phyloP scores from a whole-genome alignment of 2,113 vertebrate species.

The Bubalus kerabau region DNA sequence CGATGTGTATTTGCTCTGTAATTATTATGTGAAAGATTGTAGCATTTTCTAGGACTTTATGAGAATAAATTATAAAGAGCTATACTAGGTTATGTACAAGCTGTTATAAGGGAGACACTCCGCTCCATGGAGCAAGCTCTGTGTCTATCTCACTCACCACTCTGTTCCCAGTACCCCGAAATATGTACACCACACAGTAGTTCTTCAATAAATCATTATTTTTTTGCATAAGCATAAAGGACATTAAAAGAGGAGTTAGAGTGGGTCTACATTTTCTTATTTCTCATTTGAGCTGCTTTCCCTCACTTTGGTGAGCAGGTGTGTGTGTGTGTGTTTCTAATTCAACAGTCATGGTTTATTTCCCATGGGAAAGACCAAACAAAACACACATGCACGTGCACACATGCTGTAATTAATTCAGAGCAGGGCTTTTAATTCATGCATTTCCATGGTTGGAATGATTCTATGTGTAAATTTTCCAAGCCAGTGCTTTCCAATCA shows the following conservation, averaged over 20 bases:
- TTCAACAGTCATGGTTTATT: neutral
- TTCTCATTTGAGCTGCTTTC: neutral
- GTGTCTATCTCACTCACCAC: accelerated
- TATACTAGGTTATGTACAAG: neutral
- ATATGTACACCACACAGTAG: neutral
- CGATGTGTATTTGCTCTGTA: neutral
- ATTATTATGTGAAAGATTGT: neutral
- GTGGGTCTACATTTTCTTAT: neutral
- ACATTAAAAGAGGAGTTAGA: neutral
- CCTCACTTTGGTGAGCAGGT: neutral
- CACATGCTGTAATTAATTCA: conserved; percentile 14
- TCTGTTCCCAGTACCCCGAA: neutral
- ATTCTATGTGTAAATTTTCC: conserved; percentile 41
- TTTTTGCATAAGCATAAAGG: neutral
- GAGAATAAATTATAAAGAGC: neutral
- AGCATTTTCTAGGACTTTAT: neutral
- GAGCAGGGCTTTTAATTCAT: neutral
- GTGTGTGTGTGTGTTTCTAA: neutral
- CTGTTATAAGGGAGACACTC: neutral
- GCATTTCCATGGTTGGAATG: neutral
- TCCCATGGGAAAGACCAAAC: neutral
- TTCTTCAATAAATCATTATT: neutral
- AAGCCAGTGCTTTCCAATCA: neutral
- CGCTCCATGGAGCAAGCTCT: neutral
- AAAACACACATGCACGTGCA: neutral